A percentile compares a stretch with the other conserved stretches of the same genome.
Conservation (phyloP, 1,140 invertebrate genomes). For the Temnothorax nylanderi region DNA sequence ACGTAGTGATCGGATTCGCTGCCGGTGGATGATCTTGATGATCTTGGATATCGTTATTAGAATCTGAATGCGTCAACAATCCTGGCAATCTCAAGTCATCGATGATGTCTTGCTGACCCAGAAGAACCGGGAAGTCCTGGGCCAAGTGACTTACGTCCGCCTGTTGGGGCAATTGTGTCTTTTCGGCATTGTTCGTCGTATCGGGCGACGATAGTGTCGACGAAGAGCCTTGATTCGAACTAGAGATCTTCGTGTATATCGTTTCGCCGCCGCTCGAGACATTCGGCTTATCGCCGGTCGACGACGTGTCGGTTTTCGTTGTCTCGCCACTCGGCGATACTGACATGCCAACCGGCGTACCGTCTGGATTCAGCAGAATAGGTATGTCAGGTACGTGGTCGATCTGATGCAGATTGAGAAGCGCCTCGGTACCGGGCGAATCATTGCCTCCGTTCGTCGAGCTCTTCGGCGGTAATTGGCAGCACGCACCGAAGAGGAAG, state of each 20-base stretch:
- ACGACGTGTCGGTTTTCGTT: constrained; percentile 31
- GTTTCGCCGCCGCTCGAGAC: constrained; percentile 44
- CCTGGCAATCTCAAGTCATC: constrained; percentile 79
- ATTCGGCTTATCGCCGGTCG: constrained; percentile 11
- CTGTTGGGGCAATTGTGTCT: constrained; percentile 72
- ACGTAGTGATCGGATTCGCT: constrained; percentile 85
- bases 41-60: constrained; percentile 80
- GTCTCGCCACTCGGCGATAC: background rate
- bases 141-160: constrained; percentile 75
- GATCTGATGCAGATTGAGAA: constrained; percentile 75
- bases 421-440: constrained; percentile 33
- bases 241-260: constrained; percentile 75
- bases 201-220: constrained; percentile 49
- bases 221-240: constrained; percentile 53
- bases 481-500: constrained; percentile 96
- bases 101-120: constrained; percentile 78
- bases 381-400: constrained; percentile 83
- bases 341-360: constrained; percentile 76
- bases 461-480: constrained; percentile 87
- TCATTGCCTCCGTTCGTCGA: constrained; percentile 50
- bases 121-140: constrained; percentile 74
- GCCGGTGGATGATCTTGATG: constrained; percentile 80
- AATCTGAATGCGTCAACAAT: constrained; percentile 77
- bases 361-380: constrained; percentile 81
- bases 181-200: constrained; percentile 75